Evolutionary conservation across 2,797 vertebrate species (phyloP).

Genomic region (Heteromormyrus szaboi): DNA sequence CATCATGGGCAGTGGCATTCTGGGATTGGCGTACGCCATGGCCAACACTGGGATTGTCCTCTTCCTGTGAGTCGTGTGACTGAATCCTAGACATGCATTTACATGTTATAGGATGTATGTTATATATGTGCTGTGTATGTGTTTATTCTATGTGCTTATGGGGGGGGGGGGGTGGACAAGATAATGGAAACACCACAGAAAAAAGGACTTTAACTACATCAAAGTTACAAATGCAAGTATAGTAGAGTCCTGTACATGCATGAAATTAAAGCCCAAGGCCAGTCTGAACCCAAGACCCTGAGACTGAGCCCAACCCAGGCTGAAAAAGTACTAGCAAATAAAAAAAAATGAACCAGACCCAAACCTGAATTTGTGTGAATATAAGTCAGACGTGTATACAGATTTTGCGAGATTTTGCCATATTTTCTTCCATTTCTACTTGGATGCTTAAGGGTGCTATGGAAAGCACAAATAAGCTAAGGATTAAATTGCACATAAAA

Average conservation of each 20-base stretch:
- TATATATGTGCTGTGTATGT: not conserved
- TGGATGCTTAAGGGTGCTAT: not conserved
- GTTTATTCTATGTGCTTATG: not conserved
- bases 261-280: not conserved
- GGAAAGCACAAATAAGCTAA: not conserved
- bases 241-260: not conserved
- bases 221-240: not conserved
- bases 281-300: not conserved
- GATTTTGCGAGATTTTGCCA: not conserved
- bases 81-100: not conserved
- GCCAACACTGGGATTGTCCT: slow-evolving; percentile 91
- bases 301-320: not conserved
- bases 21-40: slow-evolving; percentile 95
- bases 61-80: slow-evolving; percentile 77
- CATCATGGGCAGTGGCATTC: slow-evolving; percentile 98
- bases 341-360: not conserved
- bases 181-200: not conserved
- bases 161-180: not conserved
- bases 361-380: not conserved
- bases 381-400: not conserved
- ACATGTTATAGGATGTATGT: not conserved
- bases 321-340: not conserved
- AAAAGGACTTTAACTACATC: not conserved
- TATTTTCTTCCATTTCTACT: not conserved
- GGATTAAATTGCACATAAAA: not conserved